Evolutionary conservation across 2,888 invertebrate genomes (phyloP).

Genomic region (Aproaerema taeniolella): DNA sequence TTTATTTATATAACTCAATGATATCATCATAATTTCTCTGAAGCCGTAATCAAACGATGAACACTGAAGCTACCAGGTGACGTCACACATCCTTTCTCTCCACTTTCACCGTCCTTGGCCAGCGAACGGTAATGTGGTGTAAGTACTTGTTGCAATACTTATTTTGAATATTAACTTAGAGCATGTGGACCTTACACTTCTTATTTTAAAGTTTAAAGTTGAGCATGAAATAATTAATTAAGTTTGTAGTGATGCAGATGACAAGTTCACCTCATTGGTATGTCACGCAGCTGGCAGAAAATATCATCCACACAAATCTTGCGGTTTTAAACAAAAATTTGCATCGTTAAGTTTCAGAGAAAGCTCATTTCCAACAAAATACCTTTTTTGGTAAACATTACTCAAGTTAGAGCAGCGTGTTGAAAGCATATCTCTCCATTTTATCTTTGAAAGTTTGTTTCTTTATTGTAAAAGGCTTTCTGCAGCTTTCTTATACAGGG

Average conservation of each 20-base stretch:
- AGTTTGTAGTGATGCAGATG: too few species aligned
- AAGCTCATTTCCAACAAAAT: slow-evolving; percentile 6
- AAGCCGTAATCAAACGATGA: too few species aligned
- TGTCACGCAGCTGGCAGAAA: slow-evolving; percentile 15
- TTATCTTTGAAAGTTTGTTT: slow-evolving; percentile 8
- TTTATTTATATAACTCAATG: too few species aligned
- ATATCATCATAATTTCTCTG: too few species aligned
- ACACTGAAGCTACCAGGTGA: slow-evolving; percentile 26
- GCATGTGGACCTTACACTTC: not conserved
- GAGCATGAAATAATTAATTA: not conserved
- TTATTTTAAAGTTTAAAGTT: slow-evolving; percentile 2
- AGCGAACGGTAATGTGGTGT: slow-evolving; percentile 34
- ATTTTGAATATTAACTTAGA: slow-evolving; percentile 4
- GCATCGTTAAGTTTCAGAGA: slow-evolving; percentile 14
- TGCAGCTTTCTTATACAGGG: too few species aligned
- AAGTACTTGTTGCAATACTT: slow-evolving; percentile 6
- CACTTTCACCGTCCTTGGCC: slow-evolving; percentile 71
- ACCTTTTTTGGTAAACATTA: slow-evolving; percentile 6
- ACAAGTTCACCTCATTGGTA: slow-evolving; percentile 11
- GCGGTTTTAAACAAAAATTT: slow-evolving; percentile 15
- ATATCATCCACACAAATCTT: slow-evolving; percentile 27
- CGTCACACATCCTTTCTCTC: slow-evolving; percentile 62
- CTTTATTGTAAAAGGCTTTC: slow-evolving; percentile 4
- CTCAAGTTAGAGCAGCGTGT: slow-evolving; percentile 2
- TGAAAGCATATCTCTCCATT: slow-evolving; percentile 5